Base-by-base conservation (phyloP, 2,113 vertebrate genomes). In the Mionectes macconnelli region DNA sequence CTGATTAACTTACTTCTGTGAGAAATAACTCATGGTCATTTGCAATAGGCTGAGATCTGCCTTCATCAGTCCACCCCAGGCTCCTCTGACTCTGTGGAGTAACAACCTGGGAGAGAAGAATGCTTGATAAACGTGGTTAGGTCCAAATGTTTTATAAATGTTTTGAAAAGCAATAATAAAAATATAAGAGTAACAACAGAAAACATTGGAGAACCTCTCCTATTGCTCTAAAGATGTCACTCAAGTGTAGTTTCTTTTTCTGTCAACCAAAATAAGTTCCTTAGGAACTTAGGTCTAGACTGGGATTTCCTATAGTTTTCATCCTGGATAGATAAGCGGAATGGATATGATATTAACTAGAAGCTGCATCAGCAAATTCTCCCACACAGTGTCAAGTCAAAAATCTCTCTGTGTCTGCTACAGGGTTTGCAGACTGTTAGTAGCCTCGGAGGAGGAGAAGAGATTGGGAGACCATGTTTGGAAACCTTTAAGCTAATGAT, bases 151-250 rank as follows among this genome's bases (percentile, higher is more conserved):
- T 84, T 45, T 72, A 27, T 70, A 87, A 94, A 95, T 85, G 16
- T 52, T 52, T 92, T 92, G 78, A 44, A 92, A 97, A 89, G 42
- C 87, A 93, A 55, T 62, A 93, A 96, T 88, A 91, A 81, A 91
- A 90, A 75, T 33, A 23, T 73, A n/a, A 14, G 7, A 92, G 80
- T 82, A 93, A 57, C 63, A 77, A 52, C 13, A 28, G 64, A 74
- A 66, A 83, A 87, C 33, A 18, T 7, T 19, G 60, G 27, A 55
- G 64, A 87, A 64, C 22, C 12, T 80, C 27, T 85, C 22, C 55
- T 50, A 52, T 8, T 88, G 15, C 52, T 90, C 19, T 49, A 24
- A 70, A 93, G n/a, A 44, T 2, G 2, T n/a, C 30, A 52, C 25
- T 88, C 30, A 81, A 67, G 70, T 47, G 25, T 2, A 10, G 24